Evolutionary conservation across 2,888 invertebrate genomes (phyloP), one percentile per base, ranked within the genome.

Genomic region (Lithophane leautieri): DNA sequence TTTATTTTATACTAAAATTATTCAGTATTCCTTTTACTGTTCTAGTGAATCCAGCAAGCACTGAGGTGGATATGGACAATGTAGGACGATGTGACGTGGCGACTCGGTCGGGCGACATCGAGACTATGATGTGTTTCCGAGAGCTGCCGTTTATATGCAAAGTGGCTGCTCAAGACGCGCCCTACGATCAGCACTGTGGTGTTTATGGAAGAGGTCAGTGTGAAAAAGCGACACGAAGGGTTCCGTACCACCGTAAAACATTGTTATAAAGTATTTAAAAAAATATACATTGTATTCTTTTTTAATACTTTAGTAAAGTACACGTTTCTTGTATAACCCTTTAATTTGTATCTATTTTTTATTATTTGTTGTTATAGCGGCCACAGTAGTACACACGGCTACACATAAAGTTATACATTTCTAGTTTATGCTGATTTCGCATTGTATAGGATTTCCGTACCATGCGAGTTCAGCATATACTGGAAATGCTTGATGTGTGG

Each of bases 111-210:
- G 95, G 94, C 0, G 90, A 91, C 0, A 56, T 90, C 0, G 83
- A 89, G 12, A 80, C 83, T 0, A 12, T 22, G 0, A 6, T 42
- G 0, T 94, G 95, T 76, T 84, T 50, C 69, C 69, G 22, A 4
- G 0, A 3, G 0, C 63, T 90, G 2, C 94, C 95, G 0, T 95
- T 94, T 74, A 86, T 95, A 22, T 95, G 95, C 86, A 95, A 95
- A 75, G 93, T 94, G 61, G 85, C 88, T 0, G 93, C 94, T 0
- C 86, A 72, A 0, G 89, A 92, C 1, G 93, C 91, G 0, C 86
- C 82, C 0, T 92, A 92, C 72, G 90, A 94, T 58, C 12, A 79
- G 0, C 83, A 82, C 8, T 95, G 95, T 71, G 84, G 85, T 2
- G 92, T 93, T 0, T 93, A 86, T 77, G 91, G 87, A 4, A 87